These are phyloP conservation scores for Augochlorella aurata DNA, from an alignment of 2,888 invertebrate genomes.

Conservation along the genomic window DNA sequence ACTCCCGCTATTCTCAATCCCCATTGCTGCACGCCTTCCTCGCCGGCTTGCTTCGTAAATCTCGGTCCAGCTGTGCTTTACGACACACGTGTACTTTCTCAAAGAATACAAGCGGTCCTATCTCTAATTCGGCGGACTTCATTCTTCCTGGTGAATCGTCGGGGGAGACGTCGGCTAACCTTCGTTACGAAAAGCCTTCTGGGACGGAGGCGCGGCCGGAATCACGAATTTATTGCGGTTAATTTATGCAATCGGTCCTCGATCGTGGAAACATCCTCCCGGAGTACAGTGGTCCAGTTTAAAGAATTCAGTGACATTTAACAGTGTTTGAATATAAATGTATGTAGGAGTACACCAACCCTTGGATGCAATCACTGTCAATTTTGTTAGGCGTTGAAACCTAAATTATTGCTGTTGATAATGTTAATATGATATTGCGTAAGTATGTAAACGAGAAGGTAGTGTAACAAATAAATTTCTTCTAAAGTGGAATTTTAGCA, in stretches of 20 bases:
- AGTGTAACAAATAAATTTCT: no score
- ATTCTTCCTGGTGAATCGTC: background rate
- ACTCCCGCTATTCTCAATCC: slow-evolving; percentile 43
- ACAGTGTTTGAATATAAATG: no score
- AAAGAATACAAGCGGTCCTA: slow-evolving; percentile 54
- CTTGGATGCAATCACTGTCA: no score
- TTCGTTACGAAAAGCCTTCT: slow-evolving; percentile 12
- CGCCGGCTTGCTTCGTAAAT: slow-evolving; percentile 73
- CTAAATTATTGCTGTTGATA: no score
- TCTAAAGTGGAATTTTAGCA: no score
- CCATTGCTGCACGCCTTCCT: slow-evolving; percentile 60
- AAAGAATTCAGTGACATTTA: no score
- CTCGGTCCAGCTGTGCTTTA: slow-evolving; percentile 76
- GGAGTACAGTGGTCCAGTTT: no score
- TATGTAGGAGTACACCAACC: no score
- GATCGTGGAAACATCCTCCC: background rate
- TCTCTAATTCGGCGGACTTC: slow-evolving; percentile 47
- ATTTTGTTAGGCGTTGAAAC: no score
- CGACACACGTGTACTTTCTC: slow-evolving; percentile 59
- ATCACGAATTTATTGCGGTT: slow-evolving; percentile 19
- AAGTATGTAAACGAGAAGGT: no score
- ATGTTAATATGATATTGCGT: no score
- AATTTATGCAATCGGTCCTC: background rate
- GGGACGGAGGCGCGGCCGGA: background rate
- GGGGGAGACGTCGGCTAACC: slow-evolving; percentile 8